Evolutionary conservation across 1,140 invertebrate genomes (phyloP).

Genomic region (Penaeus vannamei): DNA sequence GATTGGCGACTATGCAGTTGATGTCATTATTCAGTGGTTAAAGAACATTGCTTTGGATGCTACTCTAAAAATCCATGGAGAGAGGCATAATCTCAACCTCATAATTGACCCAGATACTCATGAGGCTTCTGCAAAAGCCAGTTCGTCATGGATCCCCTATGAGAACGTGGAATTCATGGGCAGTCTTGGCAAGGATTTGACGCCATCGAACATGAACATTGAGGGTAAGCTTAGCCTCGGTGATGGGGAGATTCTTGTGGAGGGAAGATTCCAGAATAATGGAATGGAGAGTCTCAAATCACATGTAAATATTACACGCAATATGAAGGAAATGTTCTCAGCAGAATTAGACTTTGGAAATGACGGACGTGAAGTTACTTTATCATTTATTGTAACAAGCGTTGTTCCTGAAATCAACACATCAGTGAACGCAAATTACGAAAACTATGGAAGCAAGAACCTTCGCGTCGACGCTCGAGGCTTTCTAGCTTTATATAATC

Average conservation of each 20-base stretch:
- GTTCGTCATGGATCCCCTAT: constrained; percentile 32
- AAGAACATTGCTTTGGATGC: constrained; percentile 8
- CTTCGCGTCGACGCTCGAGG: too few species aligned
- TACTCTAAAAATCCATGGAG: neutral
- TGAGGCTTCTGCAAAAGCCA: neutral
- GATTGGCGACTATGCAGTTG: constrained; percentile 10
- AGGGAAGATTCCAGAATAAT: constrained; percentile 24
- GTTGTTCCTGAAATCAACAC: neutral
- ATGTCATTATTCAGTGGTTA: constrained; percentile 23
- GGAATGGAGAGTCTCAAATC: neutral
- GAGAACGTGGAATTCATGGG: constrained; percentile 32
- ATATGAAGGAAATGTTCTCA: constrained; percentile 18
- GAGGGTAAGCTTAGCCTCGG: constrained; percentile 24
- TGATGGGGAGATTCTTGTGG: constrained; percentile 29
- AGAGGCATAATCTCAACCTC: constrained; percentile 20
- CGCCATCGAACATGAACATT: constrained; percentile 1
- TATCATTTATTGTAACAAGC: constrained; percentile 13
- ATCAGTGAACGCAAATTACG: neutral
- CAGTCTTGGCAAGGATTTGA: constrained; percentile 6
- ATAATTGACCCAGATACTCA: constrained; percentile 6
- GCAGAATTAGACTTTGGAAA: neutral
- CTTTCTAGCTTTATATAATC: too few species aligned
- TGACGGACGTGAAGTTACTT: neutral
- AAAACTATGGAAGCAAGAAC: neutral
- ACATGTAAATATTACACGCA: neutral